Conservation (phyloP, 35 echinoderm and acorn worm genomes). For the Chiridota heheva region DNA sequence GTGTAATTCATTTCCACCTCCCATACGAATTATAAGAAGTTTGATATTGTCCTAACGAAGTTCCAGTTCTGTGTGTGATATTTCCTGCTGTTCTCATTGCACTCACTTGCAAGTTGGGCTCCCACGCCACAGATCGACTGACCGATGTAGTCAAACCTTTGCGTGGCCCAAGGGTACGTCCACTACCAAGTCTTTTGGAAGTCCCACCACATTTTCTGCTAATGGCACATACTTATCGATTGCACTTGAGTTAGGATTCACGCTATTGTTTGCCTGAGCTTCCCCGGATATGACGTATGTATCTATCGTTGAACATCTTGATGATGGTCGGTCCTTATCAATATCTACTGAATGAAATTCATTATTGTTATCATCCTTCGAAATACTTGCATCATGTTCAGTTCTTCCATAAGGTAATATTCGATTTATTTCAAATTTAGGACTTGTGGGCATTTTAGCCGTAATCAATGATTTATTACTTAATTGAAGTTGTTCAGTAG, state of each 20-base stretch:
- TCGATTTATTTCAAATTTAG: not conserved
- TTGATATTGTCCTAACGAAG: too few relatives aligned
- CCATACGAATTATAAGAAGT: too few relatives aligned
- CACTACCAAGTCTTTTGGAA: not conserved
- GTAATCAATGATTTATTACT: not conserved
- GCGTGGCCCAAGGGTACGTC: conserved; percentile 38
- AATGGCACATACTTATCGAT: not conserved
- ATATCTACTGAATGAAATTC: not conserved
- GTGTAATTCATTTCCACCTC: too few relatives aligned
- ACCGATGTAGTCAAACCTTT: conserved; percentile 51
- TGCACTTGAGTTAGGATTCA: not conserved
- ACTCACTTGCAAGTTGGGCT: conserved; percentile 45
- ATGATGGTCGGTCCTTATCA: conserved; percentile 31
- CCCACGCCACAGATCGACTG: too few relatives aligned
- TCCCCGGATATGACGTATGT: conserved; percentile 76
- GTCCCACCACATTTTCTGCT: not conserved
- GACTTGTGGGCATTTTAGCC: not conserved
- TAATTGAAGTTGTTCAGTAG: conserved; percentile 33
- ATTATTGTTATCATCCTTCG: not conserved
- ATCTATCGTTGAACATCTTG: conserved; percentile 87
- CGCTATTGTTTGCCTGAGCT: not conserved
- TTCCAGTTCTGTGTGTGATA: too few relatives aligned
- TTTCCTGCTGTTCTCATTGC: conserved; percentile 47
- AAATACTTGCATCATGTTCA: not conserved
- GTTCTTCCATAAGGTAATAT: not conserved